Conservation (phyloP, 2,888 invertebrate genomes). For the Lasioglossum zephyrum region DNA sequence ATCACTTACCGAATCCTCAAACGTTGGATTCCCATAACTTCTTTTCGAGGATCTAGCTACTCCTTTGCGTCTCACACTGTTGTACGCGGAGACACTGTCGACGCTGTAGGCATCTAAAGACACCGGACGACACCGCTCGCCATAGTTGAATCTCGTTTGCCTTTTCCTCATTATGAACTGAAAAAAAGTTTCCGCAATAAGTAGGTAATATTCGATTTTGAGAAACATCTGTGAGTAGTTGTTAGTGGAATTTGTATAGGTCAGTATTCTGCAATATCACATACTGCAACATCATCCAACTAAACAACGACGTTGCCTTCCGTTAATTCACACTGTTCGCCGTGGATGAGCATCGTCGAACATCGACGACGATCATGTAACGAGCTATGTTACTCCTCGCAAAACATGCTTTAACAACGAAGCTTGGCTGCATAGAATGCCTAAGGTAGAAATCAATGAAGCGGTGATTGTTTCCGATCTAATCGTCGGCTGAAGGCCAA, state of each 20-base stretch:
- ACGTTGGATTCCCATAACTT: slow-evolving; percentile 95
- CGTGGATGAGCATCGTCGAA: not conserved
- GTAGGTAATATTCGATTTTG: not conserved
- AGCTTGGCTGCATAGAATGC: slow-evolving; percentile 39
- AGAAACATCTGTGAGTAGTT: too few relatives aligned
- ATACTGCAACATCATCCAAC: not conserved
- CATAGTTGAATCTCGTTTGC: slow-evolving; percentile 92
- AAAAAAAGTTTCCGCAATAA: slow-evolving; percentile 3
- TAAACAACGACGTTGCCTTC: not conserved
- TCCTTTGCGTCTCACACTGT: slow-evolving; percentile 91
- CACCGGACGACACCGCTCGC: slow-evolving; percentile 94
- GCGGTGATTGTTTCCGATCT: slow-evolving; percentile 53
- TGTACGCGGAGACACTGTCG: slow-evolving; percentile 94
- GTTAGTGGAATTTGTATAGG: not conserved
- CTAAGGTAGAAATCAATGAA: slow-evolving; percentile 40
- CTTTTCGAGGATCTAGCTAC: slow-evolving; percentile 91
- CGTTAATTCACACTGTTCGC: slow-evolving; percentile 14
- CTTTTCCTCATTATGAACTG: slow-evolving; percentile 93
- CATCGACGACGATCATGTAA: slow-evolving; percentile 12
- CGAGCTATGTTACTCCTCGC: slow-evolving; percentile 10
- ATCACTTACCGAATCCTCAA: slow-evolving; percentile 92
- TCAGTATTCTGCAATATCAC: not conserved
- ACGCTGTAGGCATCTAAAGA: slow-evolving; percentile 95
- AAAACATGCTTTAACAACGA: slow-evolving; percentile 51
- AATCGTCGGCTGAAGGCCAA: slow-evolving; percentile 62